Conservation (phyloP, 2,888 invertebrate genomes). For the Lacanobia wlatinum region DNA sequence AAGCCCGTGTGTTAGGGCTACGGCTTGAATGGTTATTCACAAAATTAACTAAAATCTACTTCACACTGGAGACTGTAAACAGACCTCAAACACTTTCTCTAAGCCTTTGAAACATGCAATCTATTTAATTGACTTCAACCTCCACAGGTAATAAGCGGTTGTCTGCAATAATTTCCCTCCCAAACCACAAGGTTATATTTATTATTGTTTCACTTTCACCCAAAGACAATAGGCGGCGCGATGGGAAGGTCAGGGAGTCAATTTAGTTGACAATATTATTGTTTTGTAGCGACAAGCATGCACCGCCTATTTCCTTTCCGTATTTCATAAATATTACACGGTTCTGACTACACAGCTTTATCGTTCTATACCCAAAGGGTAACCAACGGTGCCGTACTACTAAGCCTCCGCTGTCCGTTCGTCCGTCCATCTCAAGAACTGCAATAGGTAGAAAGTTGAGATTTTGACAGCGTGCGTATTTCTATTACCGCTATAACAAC, state of each 20-base stretch:
- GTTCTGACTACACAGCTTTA: neutral
- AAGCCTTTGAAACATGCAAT: conserved; percentile 2
- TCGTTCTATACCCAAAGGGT: too few relatives aligned
- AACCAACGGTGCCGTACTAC: too few relatives aligned
- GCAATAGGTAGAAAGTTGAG: too few relatives aligned
- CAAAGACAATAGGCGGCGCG: conserved; percentile 42
- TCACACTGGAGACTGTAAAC: neutral
- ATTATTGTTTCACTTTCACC: conserved; percentile 53
- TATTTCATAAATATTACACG: neutral
- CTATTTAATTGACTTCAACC: neutral
- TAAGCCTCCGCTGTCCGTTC: too few relatives aligned
- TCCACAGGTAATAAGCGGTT: neutral
- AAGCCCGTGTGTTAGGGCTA: too few relatives aligned
- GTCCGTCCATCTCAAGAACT: too few relatives aligned
- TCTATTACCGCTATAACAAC: too few relatives aligned
- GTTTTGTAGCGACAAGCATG: conserved; percentile 6
- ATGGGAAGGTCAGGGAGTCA: conserved; percentile 48
- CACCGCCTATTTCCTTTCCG: neutral
- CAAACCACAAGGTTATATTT: conserved; percentile 49
- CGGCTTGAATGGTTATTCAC: too few relatives aligned
- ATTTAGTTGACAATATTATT: conserved; percentile 24
- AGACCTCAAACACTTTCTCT: conserved; percentile 5
- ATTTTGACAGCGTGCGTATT: too few relatives aligned
- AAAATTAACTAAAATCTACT: too few relatives aligned
- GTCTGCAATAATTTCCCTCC: conserved; percentile 26